Evolutionary conservation across 2,888 invertebrate genomes (phyloP), one percentile per base, ranked within the genome.

Genomic region (Agonopterix alstromeriana): DNA sequence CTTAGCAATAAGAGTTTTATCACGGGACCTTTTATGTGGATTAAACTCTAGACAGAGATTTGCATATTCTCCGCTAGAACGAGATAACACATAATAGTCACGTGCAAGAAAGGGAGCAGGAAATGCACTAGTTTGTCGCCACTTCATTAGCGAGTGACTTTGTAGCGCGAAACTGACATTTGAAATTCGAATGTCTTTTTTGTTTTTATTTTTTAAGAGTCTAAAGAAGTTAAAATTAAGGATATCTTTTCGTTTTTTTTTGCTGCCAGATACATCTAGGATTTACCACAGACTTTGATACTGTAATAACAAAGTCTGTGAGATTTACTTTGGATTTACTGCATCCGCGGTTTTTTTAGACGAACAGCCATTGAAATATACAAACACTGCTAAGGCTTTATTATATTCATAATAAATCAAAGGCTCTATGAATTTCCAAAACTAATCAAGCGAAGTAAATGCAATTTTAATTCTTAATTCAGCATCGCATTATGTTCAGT

Each of bases 381-480:
- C 17, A 17, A 17, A 17, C 17, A 17, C 17, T 17, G 17, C 17
- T 17, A 27, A 5, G 27, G 27, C 27, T 27, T 27, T 27, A 27
- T 27, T 27, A 27, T 27, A 27, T 27, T 7, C 27, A 27, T 27
- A 27, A 27, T 27, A 27, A 7, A 27, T 27, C 27, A 27, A 27
- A 27, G 7, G 27, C 27, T 27, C 27, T 27, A 27, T 38, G 38
- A 38, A 38, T 38, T 38, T 38, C 38, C 4, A 42, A 38, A 42
- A 42, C 36, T 49, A 43, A 49, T 49, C 46, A 46, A 41, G 17
- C 10, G n/a, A 35, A 47, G 60, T 11, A 55, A 56, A 51, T 55
- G 56, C 55, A 63, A 64, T 65, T 67, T 67, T 67, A 70, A 70
- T 68, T 66, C 68, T 61, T 65, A 70, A 74, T 71, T 64, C 61